phyloP scores from a whole-genome alignment of 2,888 invertebrate species.

The Bibio marci region DNA sequence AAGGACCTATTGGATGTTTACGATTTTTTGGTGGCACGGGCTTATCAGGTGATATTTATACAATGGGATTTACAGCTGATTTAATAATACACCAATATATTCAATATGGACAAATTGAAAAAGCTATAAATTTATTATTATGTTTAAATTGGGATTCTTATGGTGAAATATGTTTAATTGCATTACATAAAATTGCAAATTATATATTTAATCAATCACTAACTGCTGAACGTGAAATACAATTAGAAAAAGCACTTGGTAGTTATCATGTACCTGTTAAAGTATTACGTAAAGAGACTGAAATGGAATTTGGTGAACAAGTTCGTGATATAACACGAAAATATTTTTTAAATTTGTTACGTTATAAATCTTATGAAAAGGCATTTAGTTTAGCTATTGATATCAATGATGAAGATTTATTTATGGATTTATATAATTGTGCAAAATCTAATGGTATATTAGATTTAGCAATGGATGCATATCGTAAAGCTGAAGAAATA shows the following conservation, averaged over 20 bases:
- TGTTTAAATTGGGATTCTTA: conserved; percentile 64
- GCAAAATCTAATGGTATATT: conserved; percentile 43
- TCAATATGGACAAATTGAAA: conserved; percentile 41
- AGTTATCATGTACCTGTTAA: conserved; percentile 57
- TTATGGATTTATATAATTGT: conserved; percentile 64
- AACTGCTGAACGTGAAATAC: conserved; percentile 29
- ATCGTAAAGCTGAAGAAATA: conserved; percentile 42
- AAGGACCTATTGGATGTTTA: conserved; percentile 40
- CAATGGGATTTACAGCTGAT: conserved; percentile 37
- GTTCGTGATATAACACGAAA: conserved; percentile 68
- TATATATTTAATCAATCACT: conserved; percentile 31
- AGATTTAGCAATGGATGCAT: conserved; percentile 51
- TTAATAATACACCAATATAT: conserved; percentile 46
- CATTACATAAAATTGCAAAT: conserved; percentile 55
- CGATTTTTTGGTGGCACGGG: conserved; percentile 34
- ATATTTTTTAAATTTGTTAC: conserved; percentile 71
- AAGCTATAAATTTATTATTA: conserved; percentile 45
- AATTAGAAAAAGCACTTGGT: conserved; percentile 61
- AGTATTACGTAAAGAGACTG: conserved; percentile 45
- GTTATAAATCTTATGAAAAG: conserved; percentile 61
- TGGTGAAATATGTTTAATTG: conserved; percentile 54
- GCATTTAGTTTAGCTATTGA: conserved; percentile 75
- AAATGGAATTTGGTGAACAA: conserved; percentile 58
- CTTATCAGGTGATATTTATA: conserved; percentile 28
- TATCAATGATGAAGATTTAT: conserved; percentile 70